Evolutionary conservation across 1,140 invertebrate species (phyloP), one percentile per base, ranked within the genome.

Genomic region (Philotrypesis tridentata): DNA sequence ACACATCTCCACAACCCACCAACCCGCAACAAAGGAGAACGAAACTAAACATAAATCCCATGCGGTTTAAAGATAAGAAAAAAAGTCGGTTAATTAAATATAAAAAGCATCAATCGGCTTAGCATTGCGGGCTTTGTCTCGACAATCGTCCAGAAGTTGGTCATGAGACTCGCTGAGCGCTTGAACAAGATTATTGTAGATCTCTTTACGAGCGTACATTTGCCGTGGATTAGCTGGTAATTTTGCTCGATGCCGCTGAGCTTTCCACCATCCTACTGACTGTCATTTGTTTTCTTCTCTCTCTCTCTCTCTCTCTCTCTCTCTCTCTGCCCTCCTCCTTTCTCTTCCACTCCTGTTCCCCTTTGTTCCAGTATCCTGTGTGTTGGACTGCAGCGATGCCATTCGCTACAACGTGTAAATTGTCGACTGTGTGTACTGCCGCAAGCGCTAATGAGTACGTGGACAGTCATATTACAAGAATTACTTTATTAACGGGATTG

Each of bases 161-260:
- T 8, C 48, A 17, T 17, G 33, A 55, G 72, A 21, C 40, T 27
- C 21, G 48, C 73, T 21, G 29, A 55, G 55, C 43, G 25, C 43
- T 21, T 61, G 55, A 77, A 67, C 17, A 63, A 77, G 63, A 40
- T 68, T 68, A 67, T 77, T 68, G 33, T 60, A 23, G 40, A 27
- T 33, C 63, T 43, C 74, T 25, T 83, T 83, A 81, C 74, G 63
- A 74, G 21, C 71, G 75, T 72, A 82, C 75, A 79, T 74, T 84
- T 84, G 74, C 81, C 21, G 71, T 17, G 74, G 76, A 83, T 83
- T 80, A 84, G 75, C 79, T 74, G 75, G 82, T 72, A 83, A 76
- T 79, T 77, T 80, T 76, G 71, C 82, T 82, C 78, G 70, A 81
- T 80, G 65, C 74, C 79, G 70, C 43, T 77, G 61, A 12, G 7